Evolutionary conservation across 2,797 vertebrate species (phyloP).

Genomic region (Macroramphosus scolopax): DNA sequence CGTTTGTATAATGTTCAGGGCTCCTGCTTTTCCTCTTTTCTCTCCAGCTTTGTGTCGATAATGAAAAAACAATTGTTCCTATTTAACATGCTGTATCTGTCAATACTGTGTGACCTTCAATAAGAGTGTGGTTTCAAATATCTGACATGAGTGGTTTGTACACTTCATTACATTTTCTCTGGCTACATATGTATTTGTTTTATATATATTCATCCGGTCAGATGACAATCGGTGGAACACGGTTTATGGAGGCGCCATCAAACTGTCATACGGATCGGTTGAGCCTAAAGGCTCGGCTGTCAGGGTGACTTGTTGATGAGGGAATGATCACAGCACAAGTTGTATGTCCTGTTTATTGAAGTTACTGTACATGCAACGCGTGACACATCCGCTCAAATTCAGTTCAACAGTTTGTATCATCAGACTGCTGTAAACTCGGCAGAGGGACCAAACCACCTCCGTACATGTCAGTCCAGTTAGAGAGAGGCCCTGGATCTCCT

Average conservation of each 20-base stretch:
- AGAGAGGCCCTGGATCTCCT: neutral
- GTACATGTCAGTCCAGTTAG: no score
- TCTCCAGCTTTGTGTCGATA: conserved; percentile 20
- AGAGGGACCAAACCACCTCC: neutral
- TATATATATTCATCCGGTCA: no score
- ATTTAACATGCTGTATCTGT: conserved; percentile 31
- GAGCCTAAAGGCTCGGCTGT: neutral
- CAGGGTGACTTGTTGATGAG: neutral
- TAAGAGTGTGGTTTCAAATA: conserved; percentile 39
- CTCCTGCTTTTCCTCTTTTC: conserved; percentile 18
- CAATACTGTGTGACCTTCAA: conserved; percentile 12
- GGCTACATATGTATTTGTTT: no score
- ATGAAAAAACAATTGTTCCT: conserved; percentile 26
- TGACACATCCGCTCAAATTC: neutral
- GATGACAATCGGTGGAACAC: no score
- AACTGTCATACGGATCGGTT: no score
- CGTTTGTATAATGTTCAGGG: conserved; percentile 36
- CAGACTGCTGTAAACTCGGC: no score
- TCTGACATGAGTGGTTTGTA: conserved; percentile 8
- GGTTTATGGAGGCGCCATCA: no score
- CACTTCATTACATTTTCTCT: neutral
- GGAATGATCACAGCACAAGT: conserved; percentile 5
- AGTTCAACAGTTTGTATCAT: no score
- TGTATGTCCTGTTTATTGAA: conserved; percentile 41
- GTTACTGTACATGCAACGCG: conserved; percentile 14